Base-by-base conservation (phyloP, 2,888 invertebrate species). In the Drymonia ruficornis region DNA sequence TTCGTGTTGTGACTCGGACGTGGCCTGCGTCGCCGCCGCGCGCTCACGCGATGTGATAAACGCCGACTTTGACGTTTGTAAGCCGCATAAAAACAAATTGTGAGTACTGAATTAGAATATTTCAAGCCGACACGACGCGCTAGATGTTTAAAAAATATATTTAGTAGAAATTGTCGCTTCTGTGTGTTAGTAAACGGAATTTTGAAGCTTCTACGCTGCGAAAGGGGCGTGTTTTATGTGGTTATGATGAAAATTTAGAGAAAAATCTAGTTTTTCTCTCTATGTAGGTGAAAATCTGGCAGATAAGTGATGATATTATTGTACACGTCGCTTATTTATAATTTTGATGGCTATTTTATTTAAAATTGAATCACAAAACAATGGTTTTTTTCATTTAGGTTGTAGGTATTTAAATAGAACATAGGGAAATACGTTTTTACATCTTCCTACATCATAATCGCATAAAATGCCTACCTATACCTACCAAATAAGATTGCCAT, bases 71-170 rank as follows among this genome's bases (percentile, higher is more conserved):
- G 84, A 84, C 88, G 86, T 86, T 78, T 79, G 71, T 64, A 70
- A 77, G 71, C 72, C 79, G 69, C 70, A 72, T 70, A 70, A 80
- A 79, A 80, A 82, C 80, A 80, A 78, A 74, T 64, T 69, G 91
- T 91, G 78, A 91, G 91, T 90, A 87, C 74, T 62, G 56, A 69
- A 83, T 86, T 87, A 81, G 78, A 82, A 81, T 86, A 83, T 81
- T 74, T 73, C 63, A 65, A 78, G 68, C 70, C 57, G 55, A 63
- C 67, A 79, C 63, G 57, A 56, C 51, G 55, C 55, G 61, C 44
- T 49, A 52, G 52, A 60, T 56, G 61, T 61, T 61, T 65, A 53
- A 63, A 68, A 73, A 23, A 23, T 68, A 66, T 53, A 68, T 47
- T 59, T 56, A 62, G 15, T 52, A 43, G 2, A 40, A 51, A 49